Evolutionary conservation across 2,797 vertebrate genomes (phyloP), one percentile per base, ranked within the genome.

Genomic region (Enteromius argenteus): DNA sequence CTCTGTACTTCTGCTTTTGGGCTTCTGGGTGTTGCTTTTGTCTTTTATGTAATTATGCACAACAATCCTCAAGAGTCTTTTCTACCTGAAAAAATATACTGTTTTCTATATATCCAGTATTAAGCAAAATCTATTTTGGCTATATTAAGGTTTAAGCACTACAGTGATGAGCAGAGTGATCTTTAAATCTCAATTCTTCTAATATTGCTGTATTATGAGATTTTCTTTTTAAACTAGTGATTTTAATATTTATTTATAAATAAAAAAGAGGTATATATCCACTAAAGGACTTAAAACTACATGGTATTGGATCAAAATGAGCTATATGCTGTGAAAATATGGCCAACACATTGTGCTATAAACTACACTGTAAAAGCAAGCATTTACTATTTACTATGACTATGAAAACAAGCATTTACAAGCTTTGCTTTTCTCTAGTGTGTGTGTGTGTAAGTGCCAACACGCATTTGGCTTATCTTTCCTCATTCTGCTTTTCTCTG

Each of bases 401-500:
- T 30, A 49, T 30, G 30, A 72, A 46, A 51, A 73, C 71, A 73
- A 73, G 71, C 44, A 73, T 73, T 46, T 71, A n/a, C 37, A 21
- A 69, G 35, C 66, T 73, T 13, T 73, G 44, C 11, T 32, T 35
- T 39, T 51, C 17, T 77, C 56, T 15, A 53, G 44, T 44, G 21
- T 60, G 7, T 35, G 5, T 62, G 13, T 53, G 46, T 53, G 21
- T 60, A 35, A 44, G 4, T 64, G 39, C 37, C 39, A 44, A 39
- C 7, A 27, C 39, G 11, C 23, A 51, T 46, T 46, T 56, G 58
- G 37, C 62, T 80, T 32, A 67, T 77, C 23, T 17, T 8, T 6
- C 7, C 62, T 32, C 21, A 53, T 17, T 85, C 21, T 72, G 2
- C 78, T 77, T 87, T 66, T 37, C 1, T 49, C 60, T 64, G 69